phyloP scores from a whole-genome alignment of 2,797 vertebrate genomes.

The Danio choprae region DNA sequence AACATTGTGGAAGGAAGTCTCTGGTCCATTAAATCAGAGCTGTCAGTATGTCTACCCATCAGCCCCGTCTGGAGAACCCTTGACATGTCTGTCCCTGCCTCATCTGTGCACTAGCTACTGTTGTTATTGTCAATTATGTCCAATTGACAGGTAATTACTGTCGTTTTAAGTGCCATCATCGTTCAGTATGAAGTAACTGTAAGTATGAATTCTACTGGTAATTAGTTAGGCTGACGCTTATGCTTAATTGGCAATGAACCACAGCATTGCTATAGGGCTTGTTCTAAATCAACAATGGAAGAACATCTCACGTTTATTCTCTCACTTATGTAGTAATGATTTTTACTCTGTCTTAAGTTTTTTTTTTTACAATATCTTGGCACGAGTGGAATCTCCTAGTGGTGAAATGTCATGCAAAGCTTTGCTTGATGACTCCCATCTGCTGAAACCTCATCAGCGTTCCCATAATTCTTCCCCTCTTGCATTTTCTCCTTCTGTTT shows the following conservation, averaged over 20 bases:
- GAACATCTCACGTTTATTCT: slow-evolving; percentile 4
- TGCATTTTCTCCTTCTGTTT: slow-evolving; percentile 30
- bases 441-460: slow-evolving; percentile 73
- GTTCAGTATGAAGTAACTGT: slow-evolving; percentile 68
- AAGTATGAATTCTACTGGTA: slow-evolving; percentile 69
- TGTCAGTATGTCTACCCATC: slow-evolving; percentile 58
- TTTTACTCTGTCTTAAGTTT: neutral
- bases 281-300: slow-evolving; percentile 56
- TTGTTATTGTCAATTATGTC: slow-evolving; percentile 70
- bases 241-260: slow-evolving; percentile 55
- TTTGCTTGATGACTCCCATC: slow-evolving; percentile 69
- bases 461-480: slow-evolving; percentile 63
- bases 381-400: slow-evolving; percentile 45
- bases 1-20: slow-evolving; percentile 24
- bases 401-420: slow-evolving; percentile 67
- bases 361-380: neutral
- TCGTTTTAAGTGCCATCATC: slow-evolving; percentile 71
- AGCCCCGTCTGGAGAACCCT: slow-evolving; percentile 52
- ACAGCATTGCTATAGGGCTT: slow-evolving; percentile 2
- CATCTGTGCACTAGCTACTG: slow-evolving; percentile 45
- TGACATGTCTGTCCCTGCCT: slow-evolving; percentile 38
- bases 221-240: slow-evolving; percentile 68
- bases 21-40: slow-evolving; percentile 46
- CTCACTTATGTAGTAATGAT: neutral
- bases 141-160: slow-evolving; percentile 75